Conservation (phyloP, 2,113 vertebrate genomes). For the Daubentonia madagascariensis region DNA sequence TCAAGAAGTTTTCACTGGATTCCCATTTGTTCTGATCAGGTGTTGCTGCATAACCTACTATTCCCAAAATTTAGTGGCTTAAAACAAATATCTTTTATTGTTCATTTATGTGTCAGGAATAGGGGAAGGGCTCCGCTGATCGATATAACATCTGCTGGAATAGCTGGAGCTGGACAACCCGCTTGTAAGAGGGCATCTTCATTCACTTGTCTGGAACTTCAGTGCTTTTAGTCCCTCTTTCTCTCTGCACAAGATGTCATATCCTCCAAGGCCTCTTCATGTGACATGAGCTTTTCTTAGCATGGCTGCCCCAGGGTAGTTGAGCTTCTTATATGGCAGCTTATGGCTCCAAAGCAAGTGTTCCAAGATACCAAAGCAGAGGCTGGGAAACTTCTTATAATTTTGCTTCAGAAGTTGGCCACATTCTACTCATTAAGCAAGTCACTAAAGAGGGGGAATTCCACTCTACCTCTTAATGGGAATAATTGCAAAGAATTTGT, state of each 20-base stretch:
- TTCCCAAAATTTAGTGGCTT: neutral
- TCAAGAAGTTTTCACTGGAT: neutral
- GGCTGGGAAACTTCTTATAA: neutral
- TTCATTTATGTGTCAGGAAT: neutral
- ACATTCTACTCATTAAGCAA: neutral
- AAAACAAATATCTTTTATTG: neutral
- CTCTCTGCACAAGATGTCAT: neutral
- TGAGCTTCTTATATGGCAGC: neutral
- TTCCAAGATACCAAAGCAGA: neutral
- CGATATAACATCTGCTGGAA: neutral
- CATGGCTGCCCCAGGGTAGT: neutral
- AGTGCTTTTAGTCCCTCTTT: neutral
- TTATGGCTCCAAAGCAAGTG: neutral
- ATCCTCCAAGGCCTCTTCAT: neutral
- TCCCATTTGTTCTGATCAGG: neutral
- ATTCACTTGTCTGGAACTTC: neutral
- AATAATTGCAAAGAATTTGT: neutral
- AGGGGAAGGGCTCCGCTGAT: neutral
- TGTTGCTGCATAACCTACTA: neutral
- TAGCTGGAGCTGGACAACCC: neutral
- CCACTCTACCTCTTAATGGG: neutral
- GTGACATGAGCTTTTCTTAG: neutral
- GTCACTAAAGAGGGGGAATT: neutral
- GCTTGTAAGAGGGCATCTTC: neutral
- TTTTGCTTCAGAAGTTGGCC: neutral